Base-by-base conservation (phyloP, 2,888 invertebrate genomes). In the Chorisops tibialis region DNA sequence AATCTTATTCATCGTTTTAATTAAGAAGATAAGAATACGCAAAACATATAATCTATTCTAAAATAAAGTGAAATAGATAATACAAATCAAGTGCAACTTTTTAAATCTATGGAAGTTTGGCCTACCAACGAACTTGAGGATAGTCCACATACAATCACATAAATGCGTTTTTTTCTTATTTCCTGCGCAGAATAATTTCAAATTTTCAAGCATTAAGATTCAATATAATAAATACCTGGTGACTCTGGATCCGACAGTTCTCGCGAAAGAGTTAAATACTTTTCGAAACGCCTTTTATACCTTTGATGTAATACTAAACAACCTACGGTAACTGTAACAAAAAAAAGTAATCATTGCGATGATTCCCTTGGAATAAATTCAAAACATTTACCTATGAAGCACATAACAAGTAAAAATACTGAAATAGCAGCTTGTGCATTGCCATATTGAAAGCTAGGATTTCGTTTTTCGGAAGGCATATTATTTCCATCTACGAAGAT, bases 241-340 rank as follows among this genome's bases (percentile, higher is more conserved):
- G 75, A 70, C 52, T 77, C 76, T n/a, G 79, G 78, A 71, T 78
- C 77, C 16, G 80, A 80, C 5, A 85, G 74, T 63, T 86, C 87
- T 16, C 83, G 81, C 0, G 85, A 80, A n/a, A 85, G 75, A 3
- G 83, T 81, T 63, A 83, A 75, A 72, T 86, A 87, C 68, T 84
- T 84, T n/a, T 85, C 83, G 69, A 85, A 85, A 65, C 88, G 85
- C 39, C 86, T 83, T 50, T 87, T 85, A 73, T 89, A 89, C 37
- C 95, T 82, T 71, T 93, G 89, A 77, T 93, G 91, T 61, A 94
- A 77, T 30, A 93, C 87, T 62, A 95, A 80, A 71, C 91, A 90
- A 1, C 90, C 89, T 3, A 89, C 83, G 0, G 92, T 90, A 50
- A 93, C 90, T 86, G 76, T 4, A 74, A 80, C 70, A 65, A 62